Evolutionary conservation across 2,888 invertebrate genomes (phyloP).

Genomic region (Notodromas monacha): DNA sequence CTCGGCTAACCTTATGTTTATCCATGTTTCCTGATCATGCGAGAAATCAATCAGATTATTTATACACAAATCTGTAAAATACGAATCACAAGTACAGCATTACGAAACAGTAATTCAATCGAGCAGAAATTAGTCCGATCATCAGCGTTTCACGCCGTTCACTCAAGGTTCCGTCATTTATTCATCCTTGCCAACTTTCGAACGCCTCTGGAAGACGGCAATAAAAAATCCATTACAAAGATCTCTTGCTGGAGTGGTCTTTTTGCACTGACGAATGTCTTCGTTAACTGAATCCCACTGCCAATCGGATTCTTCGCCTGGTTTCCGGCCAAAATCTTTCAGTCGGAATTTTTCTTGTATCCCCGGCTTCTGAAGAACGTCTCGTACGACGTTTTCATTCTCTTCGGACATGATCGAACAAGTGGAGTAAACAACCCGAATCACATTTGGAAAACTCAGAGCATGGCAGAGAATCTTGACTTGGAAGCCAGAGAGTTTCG

Average conservation of each 20-base stretch:
- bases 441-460: conserved; percentile 46
- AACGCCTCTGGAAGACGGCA: conserved; percentile 32
- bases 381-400: conserved; percentile 61
- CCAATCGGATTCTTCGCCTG: conserved; percentile 31
- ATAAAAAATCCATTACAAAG: conserved; percentile 78
- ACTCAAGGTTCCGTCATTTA: no score
- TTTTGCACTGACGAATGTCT: conserved; percentile 30
- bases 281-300: conserved; percentile 25
- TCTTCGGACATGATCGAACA: conserved; percentile 66
- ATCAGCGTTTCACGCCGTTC: not conserved
- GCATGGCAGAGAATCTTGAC: conserved; percentile 53
- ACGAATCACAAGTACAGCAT: no score
- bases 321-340: conserved; percentile 25
- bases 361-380: conserved; percentile 29
- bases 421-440: conserved; percentile 73
- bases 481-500: conserved; percentile 25
- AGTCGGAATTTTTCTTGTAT: conserved; percentile 20
- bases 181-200: not conserved
- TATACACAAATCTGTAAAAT: no score
- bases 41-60: no score
- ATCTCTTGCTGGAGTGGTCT: conserved; percentile 38
- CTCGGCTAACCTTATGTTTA: no score
- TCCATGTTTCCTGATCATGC: no score
- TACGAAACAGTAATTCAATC: no score
- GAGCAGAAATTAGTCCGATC: no score